Base-by-base conservation (phyloP, 1,140 invertebrate genomes). In the Drosophila pseudoobscura region DNA sequence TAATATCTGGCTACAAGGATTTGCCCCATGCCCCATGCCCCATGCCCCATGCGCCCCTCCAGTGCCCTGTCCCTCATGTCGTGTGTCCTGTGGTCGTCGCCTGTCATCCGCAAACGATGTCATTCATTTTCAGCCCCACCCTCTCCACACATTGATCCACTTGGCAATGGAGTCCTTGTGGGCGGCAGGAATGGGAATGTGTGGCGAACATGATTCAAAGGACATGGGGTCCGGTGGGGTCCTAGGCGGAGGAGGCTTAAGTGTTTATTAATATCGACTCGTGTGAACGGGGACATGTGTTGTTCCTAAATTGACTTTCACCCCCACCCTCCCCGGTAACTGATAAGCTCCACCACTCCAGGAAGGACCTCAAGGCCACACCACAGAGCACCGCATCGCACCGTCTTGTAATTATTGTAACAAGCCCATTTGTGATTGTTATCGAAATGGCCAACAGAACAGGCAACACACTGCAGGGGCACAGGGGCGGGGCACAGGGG, bases 201-300 rank as follows among this genome's bases (percentile, higher is more conserved):
- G 11, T 13, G 5, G 35, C 22, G 26, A 47, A 51, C 35, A 44
- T 17, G 41, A 59, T 50, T 43, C 31, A 46, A 11, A 47, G 43
- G 66, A 59, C 69, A 72, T 73, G 72, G 68, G 61, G 41, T 59
- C 75, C 50, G 49, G 71, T 44, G 8, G 15, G 20, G 15, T 24
- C 15, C 43, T 15, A 8, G 31, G 54, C 2, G 15, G 15, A 11
- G 15, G 15, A 11, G 70, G 39, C 70, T 78, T 78, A 78, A 78
- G 75, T 78, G 75, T 78, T 78, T 78, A 78, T 78, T 78, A 78
- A 78, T 78, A 78, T 78, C 75, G 75, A 78, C 35, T 72, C 75
- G 75, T 78, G 75, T 57, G 75, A 78, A 78, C 68, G 49, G 13
- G 75, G 75, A 78, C 75, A 78, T 78, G 75, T 78, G 75, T 78